Evolutionary conservation across 2,113 vertebrate species (phyloP), one percentile per base, ranked within the genome.

Genomic region (Eptesicus fuscus): DNA sequence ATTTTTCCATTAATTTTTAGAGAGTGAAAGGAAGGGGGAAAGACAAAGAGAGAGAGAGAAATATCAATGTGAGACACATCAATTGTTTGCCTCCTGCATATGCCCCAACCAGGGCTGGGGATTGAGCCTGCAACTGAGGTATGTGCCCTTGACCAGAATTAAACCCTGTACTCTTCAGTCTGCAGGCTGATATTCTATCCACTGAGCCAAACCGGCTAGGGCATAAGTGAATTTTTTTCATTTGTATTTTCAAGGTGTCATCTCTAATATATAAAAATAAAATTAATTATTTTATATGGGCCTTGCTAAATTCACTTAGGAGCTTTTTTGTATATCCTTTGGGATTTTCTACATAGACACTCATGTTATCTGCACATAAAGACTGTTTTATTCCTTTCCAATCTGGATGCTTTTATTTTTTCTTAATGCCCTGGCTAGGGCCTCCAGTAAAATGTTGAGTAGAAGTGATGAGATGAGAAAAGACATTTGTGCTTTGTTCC

Each of bases 221-320:
- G 25, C 23, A 61, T 65, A 84, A 92, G 32, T 94, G 8, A 51
- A 53, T n/a, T 18, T 84, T 61, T 84, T 56, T 20, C 77, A 78
- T 83, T 70, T 94, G 73, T 65, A 65, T 88, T 83, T 92, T 25
- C 4, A 87, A 61, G 42, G 53, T 18, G 42, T 94, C 56, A 63
- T 78, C 8, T 84, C 40, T 56, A 59, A 4, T 77, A 78, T 56
- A 65, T 13, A 92, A 18, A 78, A 86, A 86, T 61, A 92, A 1
- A 71, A 92, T 83, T 87, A 71, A 40, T 53, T 84, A 67, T 91
- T 95, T 82, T 49, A 69, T 70, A 65, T n/a, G 63, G n/a, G 73
- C 40, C 18, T 79, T 88, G 40, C 22, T 74, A 92, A 93, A 92
- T 87, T 87, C 37, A 92, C 13, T 69, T 78, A 61, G 13, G 16